Evolutionary conservation across 2,888 invertebrate genomes (phyloP).

Genomic region (Gandaritis pyraliata): DNA sequence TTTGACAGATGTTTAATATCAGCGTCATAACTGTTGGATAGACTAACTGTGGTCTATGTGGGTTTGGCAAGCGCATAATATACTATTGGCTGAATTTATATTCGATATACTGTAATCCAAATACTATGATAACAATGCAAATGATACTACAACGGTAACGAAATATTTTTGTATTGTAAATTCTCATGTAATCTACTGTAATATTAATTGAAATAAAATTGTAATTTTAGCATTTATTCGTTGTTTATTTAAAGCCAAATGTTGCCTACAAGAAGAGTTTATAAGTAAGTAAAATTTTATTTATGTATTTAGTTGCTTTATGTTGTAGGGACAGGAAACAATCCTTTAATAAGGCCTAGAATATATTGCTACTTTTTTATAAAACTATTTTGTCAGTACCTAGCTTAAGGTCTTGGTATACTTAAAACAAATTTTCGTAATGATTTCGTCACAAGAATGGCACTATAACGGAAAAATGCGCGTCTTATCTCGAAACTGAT

Average conservation of each 20-base stretch:
- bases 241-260: conserved; percentile 51
- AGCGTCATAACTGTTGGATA: background rate
- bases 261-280: conserved; percentile 47
- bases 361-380: conserved; percentile 37
- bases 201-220: conserved; percentile 74
- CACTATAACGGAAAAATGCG: conserved; percentile 1
- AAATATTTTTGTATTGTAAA: conserved; percentile 80
- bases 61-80: conserved; percentile 14
- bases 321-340: conserved; percentile 81
- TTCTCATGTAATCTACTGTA: conserved; percentile 73
- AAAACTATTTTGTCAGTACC: conserved; percentile 5
- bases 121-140: conserved; percentile 35
- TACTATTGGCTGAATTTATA: conserved; percentile 28
- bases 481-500: conserved; percentile 14
- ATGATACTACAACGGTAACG: conserved; percentile 58
- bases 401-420: conserved; percentile 24
- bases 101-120: conserved; percentile 31
- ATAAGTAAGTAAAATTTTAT: conserved; percentile 72
- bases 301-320: conserved; percentile 59
- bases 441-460: conserved; percentile 2
- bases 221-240: conserved; percentile 69
- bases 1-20: background rate
- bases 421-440: background rate
- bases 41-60: conserved; percentile 3
- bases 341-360: conserved; percentile 59